These are phyloP conservation scores for Lithobates sylvaticus DNA, from an alignment of 2,797 vertebrate species.

Conservation along the genomic window DNA sequence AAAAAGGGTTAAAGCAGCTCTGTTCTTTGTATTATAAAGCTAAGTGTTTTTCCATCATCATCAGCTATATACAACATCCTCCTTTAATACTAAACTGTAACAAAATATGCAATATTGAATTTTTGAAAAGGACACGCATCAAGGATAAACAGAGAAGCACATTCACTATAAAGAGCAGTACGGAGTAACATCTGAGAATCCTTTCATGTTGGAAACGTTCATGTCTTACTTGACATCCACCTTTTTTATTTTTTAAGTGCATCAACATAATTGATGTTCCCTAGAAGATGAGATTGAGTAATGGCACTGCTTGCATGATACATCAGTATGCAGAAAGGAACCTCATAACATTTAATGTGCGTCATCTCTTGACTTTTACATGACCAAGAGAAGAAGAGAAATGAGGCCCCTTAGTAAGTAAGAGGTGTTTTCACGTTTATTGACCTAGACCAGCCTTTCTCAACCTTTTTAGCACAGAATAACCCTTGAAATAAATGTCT, in stretches of 20 bases:
- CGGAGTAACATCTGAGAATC: not conserved
- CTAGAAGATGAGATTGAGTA: not conserved
- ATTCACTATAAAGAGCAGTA: not conserved
- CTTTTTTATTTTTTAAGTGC: not conserved
- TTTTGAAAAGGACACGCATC: not conserved
- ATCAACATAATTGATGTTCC: not conserved
- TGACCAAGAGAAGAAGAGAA: not conserved
- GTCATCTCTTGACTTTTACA: not conserved
- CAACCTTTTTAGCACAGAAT: too few species aligned
- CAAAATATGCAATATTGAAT: conserved; percentile 5
- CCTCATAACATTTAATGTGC: not conserved
- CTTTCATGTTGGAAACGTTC: not conserved
- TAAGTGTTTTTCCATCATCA: not conserved
- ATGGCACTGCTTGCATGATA: not conserved
- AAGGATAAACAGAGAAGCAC: conserved; percentile 12
- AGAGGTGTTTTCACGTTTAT: too few species aligned
- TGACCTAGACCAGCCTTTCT: too few species aligned
- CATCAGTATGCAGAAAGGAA: not conserved
- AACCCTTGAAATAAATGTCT: too few species aligned
- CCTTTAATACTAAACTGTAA: not conserved
- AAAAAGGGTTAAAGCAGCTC: not conserved
- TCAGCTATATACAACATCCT: not conserved
- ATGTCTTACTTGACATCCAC: not conserved
- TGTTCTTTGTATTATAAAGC: not conserved
- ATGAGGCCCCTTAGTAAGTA: not conserved